Evolutionary conservation across 1,140 invertebrate genomes (phyloP).

Genomic region (Saxidomus purpurata): DNA sequence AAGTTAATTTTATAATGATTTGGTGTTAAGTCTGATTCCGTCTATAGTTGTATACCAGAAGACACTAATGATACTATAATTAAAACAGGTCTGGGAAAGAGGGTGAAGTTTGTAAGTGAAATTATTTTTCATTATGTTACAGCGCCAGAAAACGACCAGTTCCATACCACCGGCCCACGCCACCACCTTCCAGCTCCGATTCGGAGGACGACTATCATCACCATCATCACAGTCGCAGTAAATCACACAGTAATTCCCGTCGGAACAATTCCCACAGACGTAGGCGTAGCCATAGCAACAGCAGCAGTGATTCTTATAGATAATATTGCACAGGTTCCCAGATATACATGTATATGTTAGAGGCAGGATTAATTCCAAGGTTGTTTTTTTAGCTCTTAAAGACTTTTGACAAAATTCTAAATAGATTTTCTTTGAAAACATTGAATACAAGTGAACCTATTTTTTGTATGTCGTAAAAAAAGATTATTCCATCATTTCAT

Average conservation of each 20-base stretch:
- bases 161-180: slow-evolving; percentile 65
- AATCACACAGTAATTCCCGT: slow-evolving; percentile 14
- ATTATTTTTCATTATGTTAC: slow-evolving; percentile 5
- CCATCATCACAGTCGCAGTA: slow-evolving; percentile 15
- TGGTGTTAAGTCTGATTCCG: no score
- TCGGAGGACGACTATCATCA: slow-evolving; percentile 47
- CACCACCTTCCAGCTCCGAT: slow-evolving; percentile 53
- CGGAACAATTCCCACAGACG: slow-evolving; percentile 25
- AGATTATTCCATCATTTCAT: no score
- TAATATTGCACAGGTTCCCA: slow-evolving; percentile 35
- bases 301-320: slow-evolving; percentile 55
- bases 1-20: no score
- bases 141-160: slow-evolving; percentile 64
- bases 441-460: no score
- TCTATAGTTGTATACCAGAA: no score
- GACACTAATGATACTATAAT: no score
- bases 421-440: no score
- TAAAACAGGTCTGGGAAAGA: no score
- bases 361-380: neutral
- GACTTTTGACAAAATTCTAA: no score
- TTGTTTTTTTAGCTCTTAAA: no score
- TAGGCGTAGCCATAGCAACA: slow-evolving; percentile 51
- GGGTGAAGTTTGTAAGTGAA: no score
- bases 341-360: neutral
- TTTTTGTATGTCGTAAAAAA: no score